phyloP scores from a whole-genome alignment of 2,797 vertebrate species.

The Etheostoma perlongum region DNA sequence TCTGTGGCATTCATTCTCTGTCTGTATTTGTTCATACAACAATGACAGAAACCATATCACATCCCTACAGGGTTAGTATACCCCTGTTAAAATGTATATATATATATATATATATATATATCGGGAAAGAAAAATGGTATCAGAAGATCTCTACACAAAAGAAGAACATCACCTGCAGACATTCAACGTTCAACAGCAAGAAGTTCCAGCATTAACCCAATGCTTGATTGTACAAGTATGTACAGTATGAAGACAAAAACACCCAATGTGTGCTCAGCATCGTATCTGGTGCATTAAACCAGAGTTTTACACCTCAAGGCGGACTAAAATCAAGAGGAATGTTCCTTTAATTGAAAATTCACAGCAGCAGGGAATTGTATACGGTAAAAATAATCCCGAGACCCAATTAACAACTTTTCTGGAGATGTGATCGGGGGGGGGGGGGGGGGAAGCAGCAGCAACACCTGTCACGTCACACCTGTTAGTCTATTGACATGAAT shows the following conservation, averaged over 20 bases:
- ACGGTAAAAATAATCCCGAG: constrained; percentile 15
- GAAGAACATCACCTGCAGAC: neutral
- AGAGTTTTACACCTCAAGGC: neutral
- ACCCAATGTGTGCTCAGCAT: neutral
- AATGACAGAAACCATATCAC: too few relatives aligned
- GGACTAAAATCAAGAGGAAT: neutral
- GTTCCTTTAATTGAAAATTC: constrained; percentile 43
- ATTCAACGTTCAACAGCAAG: neutral
- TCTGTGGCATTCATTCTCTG: too few relatives aligned
- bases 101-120: too few relatives aligned
- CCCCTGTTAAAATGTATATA: too few relatives aligned
- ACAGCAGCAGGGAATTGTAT: constrained; percentile 21
- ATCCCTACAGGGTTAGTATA: too few relatives aligned
- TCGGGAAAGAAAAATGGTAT: too few relatives aligned
- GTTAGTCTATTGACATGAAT: constrained; percentile 73
- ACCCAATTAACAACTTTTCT: constrained; percentile 77
- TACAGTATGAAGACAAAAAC: neutral
- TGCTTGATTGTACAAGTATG: too few relatives aligned
- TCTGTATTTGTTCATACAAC: too few relatives aligned
- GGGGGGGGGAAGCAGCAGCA: constrained; percentile 16
- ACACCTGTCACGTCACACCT: constrained; percentile 78
- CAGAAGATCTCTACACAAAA: too few relatives aligned
- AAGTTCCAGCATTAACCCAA: neutral
- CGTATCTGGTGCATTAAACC: neutral
- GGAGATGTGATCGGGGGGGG: constrained; percentile 53